Evolutionary conservation across 2,888 invertebrate species (phyloP).

Genomic region (Adelphocoris suturalis): DNA sequence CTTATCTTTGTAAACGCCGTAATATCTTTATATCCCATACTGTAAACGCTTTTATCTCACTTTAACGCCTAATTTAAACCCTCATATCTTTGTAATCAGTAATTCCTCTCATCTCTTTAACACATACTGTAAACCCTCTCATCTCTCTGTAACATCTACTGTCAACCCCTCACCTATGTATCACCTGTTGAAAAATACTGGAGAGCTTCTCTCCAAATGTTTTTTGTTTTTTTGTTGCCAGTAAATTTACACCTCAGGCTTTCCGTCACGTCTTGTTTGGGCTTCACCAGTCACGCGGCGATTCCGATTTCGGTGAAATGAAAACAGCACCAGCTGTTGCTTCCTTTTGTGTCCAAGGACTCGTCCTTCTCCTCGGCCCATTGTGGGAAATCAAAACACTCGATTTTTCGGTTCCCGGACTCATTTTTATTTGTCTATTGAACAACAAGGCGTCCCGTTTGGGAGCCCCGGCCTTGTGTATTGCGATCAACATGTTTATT

Average conservation of each 20-base stretch:
- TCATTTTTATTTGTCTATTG: constrained; percentile 3
- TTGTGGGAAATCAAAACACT: neutral
- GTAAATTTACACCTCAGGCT: neutral
- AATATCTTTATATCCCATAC: no score
- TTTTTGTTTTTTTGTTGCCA: no score
- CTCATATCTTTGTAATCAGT: no score
- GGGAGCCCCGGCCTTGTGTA: neutral
- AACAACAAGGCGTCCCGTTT: neutral
- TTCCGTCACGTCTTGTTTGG: constrained; percentile 17
- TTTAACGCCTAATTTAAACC: no score
- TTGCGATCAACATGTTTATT: neutral
- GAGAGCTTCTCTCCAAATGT: no score
- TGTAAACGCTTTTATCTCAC: no score
- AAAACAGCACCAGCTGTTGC: neutral
- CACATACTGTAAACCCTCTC: no score
- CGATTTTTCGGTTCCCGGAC: neutral
- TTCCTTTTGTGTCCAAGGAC: constrained; percentile 7
- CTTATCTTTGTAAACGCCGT: no score
- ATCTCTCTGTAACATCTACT: no score
- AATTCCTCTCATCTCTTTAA: no score
- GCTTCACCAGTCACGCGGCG: constrained; percentile 1
- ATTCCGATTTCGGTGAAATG: neutral
- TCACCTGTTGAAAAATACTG: no score
- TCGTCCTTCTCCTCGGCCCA: neutral
- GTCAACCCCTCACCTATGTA: no score